Conservation (phyloP, 2,888 invertebrate species). For the Sceliomorpha sp. region DNA sequence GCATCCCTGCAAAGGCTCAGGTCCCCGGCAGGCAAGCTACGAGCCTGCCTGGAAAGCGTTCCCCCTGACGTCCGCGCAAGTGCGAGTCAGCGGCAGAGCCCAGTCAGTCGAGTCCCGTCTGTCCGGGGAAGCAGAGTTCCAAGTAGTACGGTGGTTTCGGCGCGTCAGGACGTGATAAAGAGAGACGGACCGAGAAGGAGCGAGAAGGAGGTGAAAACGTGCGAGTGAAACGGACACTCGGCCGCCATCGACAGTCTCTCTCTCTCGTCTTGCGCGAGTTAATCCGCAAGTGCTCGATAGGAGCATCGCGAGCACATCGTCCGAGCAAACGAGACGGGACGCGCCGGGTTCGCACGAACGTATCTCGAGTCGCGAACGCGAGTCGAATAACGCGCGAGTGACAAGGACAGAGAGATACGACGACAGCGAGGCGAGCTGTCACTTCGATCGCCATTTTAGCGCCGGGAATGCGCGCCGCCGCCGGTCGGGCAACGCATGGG, state of each 20-base stretch:
- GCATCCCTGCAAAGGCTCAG: too few relatives aligned
- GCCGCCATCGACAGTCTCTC: constrained; percentile 33
- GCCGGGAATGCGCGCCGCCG: constrained; percentile 74
- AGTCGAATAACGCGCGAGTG: not conserved
- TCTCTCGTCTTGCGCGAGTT: constrained; percentile 31
- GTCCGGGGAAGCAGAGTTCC: constrained; percentile 74
- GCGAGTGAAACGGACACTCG: constrained; percentile 29
- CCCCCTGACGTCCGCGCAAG: constrained; percentile 53
- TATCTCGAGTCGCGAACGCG: constrained; percentile 4
- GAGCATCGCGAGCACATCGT: constrained; percentile 2
- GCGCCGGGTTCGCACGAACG: not conserved
- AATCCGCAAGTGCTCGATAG: not conserved
- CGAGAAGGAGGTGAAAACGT: constrained; percentile 21
- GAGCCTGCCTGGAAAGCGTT: constrained; percentile 35
- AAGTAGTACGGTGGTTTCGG: constrained; percentile 58
- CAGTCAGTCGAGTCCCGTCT: constrained; percentile 79
- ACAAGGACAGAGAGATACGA: constrained; percentile 20
- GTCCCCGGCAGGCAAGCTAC: too few relatives aligned
- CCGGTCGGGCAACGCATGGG: constrained; percentile 66
- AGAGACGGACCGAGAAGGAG: constrained; percentile 36
- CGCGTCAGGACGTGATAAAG: constrained; percentile 44
- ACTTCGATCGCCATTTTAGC: constrained; percentile 80
- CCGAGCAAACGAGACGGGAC: not conserved
- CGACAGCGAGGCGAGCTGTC: constrained; percentile 69
- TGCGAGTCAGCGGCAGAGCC: constrained; percentile 66